A percentile compares a stretch with the other conserved stretches of the same genome.
These are phyloP conservation scores for Archegozetes longisetosus DNA, from an alignment of 1,140 invertebrate genomes.

Conservation along the genomic window DNA sequence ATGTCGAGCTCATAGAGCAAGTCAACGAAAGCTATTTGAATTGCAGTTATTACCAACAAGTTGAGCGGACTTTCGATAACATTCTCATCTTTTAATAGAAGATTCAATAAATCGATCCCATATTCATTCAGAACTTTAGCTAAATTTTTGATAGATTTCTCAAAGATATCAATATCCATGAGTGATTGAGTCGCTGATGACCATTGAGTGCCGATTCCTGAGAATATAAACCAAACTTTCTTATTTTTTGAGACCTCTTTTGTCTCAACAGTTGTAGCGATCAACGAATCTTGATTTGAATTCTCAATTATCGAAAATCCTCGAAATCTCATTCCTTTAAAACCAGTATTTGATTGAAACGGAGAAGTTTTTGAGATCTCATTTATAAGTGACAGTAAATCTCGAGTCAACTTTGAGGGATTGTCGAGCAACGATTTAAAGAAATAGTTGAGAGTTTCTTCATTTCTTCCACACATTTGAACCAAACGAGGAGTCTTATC, in stretches of 20 bases:
- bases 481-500: slow-evolving; percentile 25
- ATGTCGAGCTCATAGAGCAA: too few relatives aligned
- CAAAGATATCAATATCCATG: slow-evolving; percentile 65
- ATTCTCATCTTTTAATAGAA: not conserved
- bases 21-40: too few relatives aligned
- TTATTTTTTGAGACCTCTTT: not conserved
- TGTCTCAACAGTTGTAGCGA: too few relatives aligned
- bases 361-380: slow-evolving; percentile 4
- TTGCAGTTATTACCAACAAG: too few relatives aligned
- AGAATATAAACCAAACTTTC: too few relatives aligned
- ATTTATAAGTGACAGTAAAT: too few relatives aligned
- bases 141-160: slow-evolving; percentile 38
- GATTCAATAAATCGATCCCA: slow-evolving; percentile 9
- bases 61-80: not conserved
- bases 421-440: slow-evolving; percentile 28
- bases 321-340: too few relatives aligned
- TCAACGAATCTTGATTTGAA: too few relatives aligned
- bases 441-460: slow-evolving; percentile 30
- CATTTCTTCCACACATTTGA: slow-evolving; percentile 31
- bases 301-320: too few relatives aligned
- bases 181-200: too few relatives aligned
- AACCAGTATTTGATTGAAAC: not conserved
- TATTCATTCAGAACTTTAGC: too few relatives aligned
- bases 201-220: too few relatives aligned
- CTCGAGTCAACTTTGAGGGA: slow-evolving; percentile 19